Percentiles rank a stretch among this genome's conserved stretches.
phyloP scores from a whole-genome alignment of 2,888 invertebrate genomes.

The Hecatera dysodea region DNA sequence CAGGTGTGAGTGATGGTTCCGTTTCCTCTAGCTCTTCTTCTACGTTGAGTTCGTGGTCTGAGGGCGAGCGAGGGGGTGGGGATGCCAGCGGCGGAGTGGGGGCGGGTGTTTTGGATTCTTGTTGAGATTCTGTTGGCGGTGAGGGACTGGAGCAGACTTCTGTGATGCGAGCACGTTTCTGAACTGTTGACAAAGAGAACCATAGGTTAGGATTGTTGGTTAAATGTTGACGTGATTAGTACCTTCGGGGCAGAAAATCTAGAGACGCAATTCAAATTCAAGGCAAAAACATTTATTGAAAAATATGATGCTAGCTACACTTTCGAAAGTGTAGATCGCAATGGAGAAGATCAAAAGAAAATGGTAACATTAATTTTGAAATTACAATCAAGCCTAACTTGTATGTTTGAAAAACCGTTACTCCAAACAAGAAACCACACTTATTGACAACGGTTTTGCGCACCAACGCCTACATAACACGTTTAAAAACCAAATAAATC shows the following conservation, averaged over 20 bases:
- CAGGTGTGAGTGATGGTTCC: conserved; percentile 92
- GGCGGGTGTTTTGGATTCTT: conserved; percentile 81
- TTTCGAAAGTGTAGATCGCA: too few species aligned
- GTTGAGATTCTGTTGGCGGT: conserved; percentile 78
- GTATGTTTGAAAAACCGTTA: not conserved
- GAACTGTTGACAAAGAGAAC: conserved; percentile 83
- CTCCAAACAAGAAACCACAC: not conserved
- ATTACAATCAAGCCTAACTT: too few species aligned
- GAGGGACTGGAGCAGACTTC: conserved; percentile 87
- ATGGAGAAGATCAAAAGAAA: too few species aligned
- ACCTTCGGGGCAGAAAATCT: not conserved
- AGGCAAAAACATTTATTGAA: too few species aligned
- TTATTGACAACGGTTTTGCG: not conserved
- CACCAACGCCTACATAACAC: conserved; percentile 12
- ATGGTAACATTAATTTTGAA: too few species aligned
- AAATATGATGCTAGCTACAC: too few species aligned
- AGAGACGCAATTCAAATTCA: not conserved
- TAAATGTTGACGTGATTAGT: not conserved
- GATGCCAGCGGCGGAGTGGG: conserved; percentile 80
- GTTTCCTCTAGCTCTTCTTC: conserved; percentile 90
- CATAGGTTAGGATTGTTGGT: conserved; percentile 32
- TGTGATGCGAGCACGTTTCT: conserved; percentile 88
- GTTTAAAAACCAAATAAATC: conserved; percentile 12
- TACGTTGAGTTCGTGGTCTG: conserved; percentile 89
- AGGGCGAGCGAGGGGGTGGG: conserved; percentile 86